phyloP scores from a whole-genome alignment of 2,797 vertebrate species.

The Chelidonichthys spinosus region DNA sequence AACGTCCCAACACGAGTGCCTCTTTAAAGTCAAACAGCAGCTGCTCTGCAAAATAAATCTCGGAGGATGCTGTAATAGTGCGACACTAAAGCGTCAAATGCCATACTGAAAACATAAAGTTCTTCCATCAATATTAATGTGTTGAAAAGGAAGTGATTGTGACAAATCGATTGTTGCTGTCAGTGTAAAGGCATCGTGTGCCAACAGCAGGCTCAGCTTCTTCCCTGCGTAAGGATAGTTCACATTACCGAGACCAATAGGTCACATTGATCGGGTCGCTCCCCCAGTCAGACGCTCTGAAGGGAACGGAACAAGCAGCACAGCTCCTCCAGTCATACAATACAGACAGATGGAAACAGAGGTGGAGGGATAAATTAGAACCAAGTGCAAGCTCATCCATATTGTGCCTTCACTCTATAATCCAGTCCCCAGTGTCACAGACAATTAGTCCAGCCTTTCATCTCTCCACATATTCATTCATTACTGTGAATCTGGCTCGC shows the following conservation, averaged over 20 bases:
- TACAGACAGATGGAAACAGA: not conserved
- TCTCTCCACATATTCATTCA: constrained; percentile 23
- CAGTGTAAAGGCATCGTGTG: constrained; percentile 25
- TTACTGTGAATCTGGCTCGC: constrained; percentile 23
- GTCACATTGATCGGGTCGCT: constrained; percentile 61
- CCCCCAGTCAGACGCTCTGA: constrained; percentile 44
- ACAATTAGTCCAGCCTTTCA: constrained; percentile 23
- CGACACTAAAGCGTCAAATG: constrained; percentile 4
- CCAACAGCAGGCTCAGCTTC: constrained; percentile 54
- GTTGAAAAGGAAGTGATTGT: constrained; percentile 11
- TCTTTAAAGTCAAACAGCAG: constrained; percentile 11
- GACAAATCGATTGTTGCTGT: constrained; percentile 30
- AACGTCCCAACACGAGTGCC: constrained; percentile 8
- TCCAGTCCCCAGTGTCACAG: constrained; percentile 20
- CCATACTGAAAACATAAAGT: not conserved
- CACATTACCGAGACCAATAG: constrained; percentile 60
- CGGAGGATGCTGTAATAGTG: not conserved
- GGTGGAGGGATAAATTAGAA: not conserved
- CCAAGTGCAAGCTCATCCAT: not conserved
- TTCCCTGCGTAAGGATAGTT: constrained; percentile 58
- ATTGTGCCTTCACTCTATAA: constrained; percentile 5
- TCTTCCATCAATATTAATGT: constrained; percentile 30
- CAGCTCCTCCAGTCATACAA: not conserved
- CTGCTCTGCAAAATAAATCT: constrained; percentile 11
- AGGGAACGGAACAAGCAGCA: constrained; percentile 51